Conservation (phyloP, 1,140 invertebrate genomes). For the Uloborus diversus region DNA sequence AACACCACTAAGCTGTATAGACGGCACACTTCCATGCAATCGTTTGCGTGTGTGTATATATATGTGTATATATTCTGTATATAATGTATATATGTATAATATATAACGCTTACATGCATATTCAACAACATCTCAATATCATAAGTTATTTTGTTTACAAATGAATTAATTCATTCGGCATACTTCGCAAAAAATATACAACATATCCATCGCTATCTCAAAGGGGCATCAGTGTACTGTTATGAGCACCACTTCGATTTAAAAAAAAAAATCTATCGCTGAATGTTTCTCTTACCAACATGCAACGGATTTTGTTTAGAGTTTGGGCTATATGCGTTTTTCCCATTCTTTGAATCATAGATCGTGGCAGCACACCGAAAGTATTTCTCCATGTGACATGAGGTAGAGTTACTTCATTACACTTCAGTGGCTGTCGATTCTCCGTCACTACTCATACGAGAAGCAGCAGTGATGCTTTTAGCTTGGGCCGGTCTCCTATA, state of each 20-base stretch:
- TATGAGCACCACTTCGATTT: conserved; percentile 45
- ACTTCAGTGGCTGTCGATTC: conserved; percentile 50
- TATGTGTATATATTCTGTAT: conserved; percentile 47
- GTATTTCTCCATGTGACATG: conserved; percentile 5
- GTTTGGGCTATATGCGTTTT: conserved; percentile 20
- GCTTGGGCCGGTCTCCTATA: conserved; percentile 30
- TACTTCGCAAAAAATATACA: conserved; percentile 35
- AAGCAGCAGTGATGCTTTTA: conserved; percentile 41
- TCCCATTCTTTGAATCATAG: not conserved
- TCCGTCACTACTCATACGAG: conserved; percentile 40
- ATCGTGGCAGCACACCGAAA: not conserved
- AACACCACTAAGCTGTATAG: conserved; percentile 56
- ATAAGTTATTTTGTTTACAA: conserved; percentile 48
- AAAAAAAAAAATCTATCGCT: conserved; percentile 21
- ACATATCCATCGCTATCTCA: conserved; percentile 16
- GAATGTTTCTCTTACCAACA: not conserved
- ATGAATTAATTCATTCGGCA: conserved; percentile 16
- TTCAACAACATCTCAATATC: conserved; percentile 39
- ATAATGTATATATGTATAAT: conserved; percentile 52
- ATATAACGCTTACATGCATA: conserved; percentile 54
- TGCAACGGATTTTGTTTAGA: not conserved
- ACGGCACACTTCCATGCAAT: conserved; percentile 49
- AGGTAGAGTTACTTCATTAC: conserved; percentile 45
- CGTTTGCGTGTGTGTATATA: conserved; percentile 49
- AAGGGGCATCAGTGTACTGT: conserved; percentile 12